These are phyloP conservation scores for Hydrozoanthus tunicans DNA, from an alignment of 64 coral and sea anemone genomes.

Conservation along the genomic window DNA sequence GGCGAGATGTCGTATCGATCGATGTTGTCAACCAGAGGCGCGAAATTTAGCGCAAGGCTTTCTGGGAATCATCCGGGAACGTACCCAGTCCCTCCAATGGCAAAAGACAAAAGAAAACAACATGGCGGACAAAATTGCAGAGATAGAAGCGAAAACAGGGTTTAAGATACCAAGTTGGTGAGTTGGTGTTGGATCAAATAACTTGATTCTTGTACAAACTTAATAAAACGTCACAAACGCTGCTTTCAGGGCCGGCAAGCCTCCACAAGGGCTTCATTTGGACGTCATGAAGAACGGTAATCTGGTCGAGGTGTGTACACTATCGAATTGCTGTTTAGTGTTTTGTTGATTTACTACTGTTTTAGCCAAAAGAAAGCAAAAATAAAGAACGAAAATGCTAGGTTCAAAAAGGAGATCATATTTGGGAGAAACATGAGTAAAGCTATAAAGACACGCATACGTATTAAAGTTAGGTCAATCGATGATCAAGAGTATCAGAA, in stretches of 20 bases:
- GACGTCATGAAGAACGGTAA: conserved; percentile 94
- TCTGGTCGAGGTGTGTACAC: conserved; percentile 80
- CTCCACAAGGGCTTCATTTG: conserved; percentile 91
- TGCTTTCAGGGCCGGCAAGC: conserved; percentile 90
- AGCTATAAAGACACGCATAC: too few species aligned
- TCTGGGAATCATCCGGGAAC: conserved; percentile 67
- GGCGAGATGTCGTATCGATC: neutral
- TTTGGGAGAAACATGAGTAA: too few species aligned
- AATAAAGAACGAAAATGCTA: too few species aligned
- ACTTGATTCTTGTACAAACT: conserved; percentile 10
- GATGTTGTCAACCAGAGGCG: conserved; percentile 37
- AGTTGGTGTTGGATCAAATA: conserved; percentile 14
- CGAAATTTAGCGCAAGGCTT: conserved; percentile 38
- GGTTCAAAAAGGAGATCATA: too few species aligned
- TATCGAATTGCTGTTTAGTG: neutral
- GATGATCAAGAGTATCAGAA: too few species aligned
- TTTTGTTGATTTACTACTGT: too few species aligned
- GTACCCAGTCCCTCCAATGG: conserved; percentile 32
- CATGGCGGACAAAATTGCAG: conserved; percentile 75
- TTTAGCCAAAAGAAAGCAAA: too few species aligned
- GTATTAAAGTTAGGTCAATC: too few species aligned
- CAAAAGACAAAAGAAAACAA: conserved; percentile 51
- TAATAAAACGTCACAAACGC: neutral
- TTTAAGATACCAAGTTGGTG: conserved; percentile 87
- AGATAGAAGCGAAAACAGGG: conserved; percentile 44